Evolutionary conservation across 2,888 invertebrate species (phyloP).

Genomic region (Elegia similella): DNA sequence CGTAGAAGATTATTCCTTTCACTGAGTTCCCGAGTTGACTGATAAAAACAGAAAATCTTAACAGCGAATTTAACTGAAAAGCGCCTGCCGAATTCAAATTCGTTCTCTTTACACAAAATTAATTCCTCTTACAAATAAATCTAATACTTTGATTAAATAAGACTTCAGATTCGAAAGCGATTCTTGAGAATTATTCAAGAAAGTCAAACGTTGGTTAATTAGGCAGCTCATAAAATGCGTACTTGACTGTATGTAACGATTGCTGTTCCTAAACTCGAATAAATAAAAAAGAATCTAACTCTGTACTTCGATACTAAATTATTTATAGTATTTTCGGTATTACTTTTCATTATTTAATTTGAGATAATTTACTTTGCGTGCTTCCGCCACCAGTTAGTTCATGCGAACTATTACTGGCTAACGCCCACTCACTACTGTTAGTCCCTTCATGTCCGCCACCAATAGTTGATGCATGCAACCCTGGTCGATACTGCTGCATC

Average conservation of each 20-base stretch:
- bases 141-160: neutral
- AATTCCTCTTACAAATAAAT: neutral
- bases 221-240: neutral
- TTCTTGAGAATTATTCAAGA: neutral
- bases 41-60: neutral
- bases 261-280: too few species aligned
- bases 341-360: too few species aligned
- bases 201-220: neutral
- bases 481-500: too few species aligned
- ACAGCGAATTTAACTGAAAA: neutral
- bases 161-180: neutral
- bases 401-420: too few species aligned
- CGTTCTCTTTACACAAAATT: neutral
- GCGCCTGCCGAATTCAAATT: constrained; percentile 1
- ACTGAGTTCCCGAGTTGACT: neutral
- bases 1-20: neutral
- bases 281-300: too few species aligned
- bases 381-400: too few species aligned
- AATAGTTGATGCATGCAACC: too few species aligned
- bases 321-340: too few species aligned
- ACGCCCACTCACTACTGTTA: too few species aligned
- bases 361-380: too few species aligned
- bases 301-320: too few species aligned
- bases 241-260: neutral
- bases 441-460: too few species aligned